These are phyloP conservation scores for Helicoverpa zea DNA, from an alignment of 1,140 invertebrate species.

Conservation along the genomic window DNA sequence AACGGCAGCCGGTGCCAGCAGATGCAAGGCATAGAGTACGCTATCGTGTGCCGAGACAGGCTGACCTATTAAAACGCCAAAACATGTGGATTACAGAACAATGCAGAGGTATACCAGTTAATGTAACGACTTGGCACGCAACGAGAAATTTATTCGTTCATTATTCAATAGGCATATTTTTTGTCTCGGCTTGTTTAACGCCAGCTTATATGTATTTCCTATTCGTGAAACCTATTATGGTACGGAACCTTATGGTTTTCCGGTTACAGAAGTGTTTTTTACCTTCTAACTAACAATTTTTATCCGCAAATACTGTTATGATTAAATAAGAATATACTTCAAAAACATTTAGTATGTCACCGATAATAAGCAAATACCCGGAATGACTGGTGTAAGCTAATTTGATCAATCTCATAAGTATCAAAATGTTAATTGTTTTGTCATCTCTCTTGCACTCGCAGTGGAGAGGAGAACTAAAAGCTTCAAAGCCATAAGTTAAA, in stretches of 20 bases:
- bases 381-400: not conserved
- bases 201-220: not conserved
- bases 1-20: conserved; percentile 26
- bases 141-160: conserved; percentile 11
- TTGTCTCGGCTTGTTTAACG: conserved; percentile 1
- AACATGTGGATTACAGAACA: conserved; percentile 34
- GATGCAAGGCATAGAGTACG: conserved; percentile 24
- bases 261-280: not conserved
- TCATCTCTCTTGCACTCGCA: conserved; percentile 8
- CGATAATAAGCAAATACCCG: not conserved
- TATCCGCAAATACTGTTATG: too few species aligned
- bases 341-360: too few species aligned
- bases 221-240: not conserved
- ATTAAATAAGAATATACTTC: too few species aligned
- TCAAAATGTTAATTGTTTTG: conserved; percentile 41
- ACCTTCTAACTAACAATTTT: too few species aligned
- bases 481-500: conserved; percentile 33
- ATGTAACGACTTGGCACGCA: conserved; percentile 20
- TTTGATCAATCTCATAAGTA: conserved; percentile 34
- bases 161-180: conserved; percentile 16
- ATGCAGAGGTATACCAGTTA: conserved; percentile 11
- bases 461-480: not conserved
- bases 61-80: conserved; percentile 42
- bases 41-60: conserved; percentile 23
- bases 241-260: not conserved